These are phyloP conservation scores for Eclectus roratus DNA, from an alignment of 2,113 vertebrate species.

Conservation along the genomic window DNA sequence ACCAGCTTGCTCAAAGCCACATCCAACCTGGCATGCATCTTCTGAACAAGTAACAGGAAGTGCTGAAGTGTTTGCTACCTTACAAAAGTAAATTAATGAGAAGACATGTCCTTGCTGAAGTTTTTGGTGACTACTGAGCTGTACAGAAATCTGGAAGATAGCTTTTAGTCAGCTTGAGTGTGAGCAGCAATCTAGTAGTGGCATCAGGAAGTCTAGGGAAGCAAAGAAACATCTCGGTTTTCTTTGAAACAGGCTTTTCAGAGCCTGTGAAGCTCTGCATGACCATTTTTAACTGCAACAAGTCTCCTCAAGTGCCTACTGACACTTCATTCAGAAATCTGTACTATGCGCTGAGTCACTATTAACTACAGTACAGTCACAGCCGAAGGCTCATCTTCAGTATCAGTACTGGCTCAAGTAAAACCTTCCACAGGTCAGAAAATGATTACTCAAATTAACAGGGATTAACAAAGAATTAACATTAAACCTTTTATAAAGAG, in stretches of 20 bases:
- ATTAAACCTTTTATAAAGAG: neutral
- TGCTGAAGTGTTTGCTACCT: neutral
- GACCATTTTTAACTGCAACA: accelerated
- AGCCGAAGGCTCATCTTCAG: neutral
- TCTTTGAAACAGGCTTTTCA: neutral
- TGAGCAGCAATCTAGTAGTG: neutral
- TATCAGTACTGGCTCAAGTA: neutral
- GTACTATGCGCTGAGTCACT: neutral
- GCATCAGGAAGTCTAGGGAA: neutral
- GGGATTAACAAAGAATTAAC: neutral
- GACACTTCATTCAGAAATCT: neutral
- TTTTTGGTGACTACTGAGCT: neutral
- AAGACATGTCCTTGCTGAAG: neutral
- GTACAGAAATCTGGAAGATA: neutral
- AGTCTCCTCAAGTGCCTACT: neutral
- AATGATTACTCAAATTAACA: neutral
- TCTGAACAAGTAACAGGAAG: neutral
- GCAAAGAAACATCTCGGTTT: neutral
- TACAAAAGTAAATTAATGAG: neutral
- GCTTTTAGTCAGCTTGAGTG: neutral
- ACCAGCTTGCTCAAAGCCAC: neutral
- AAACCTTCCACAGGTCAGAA: neutral
- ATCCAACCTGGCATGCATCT: neutral
- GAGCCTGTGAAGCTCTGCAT: neutral
- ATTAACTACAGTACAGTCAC: neutral